phyloP scores from a whole-genome alignment of 1,140 invertebrate species.

The Trichomalopsis sarcophagae region DNA sequence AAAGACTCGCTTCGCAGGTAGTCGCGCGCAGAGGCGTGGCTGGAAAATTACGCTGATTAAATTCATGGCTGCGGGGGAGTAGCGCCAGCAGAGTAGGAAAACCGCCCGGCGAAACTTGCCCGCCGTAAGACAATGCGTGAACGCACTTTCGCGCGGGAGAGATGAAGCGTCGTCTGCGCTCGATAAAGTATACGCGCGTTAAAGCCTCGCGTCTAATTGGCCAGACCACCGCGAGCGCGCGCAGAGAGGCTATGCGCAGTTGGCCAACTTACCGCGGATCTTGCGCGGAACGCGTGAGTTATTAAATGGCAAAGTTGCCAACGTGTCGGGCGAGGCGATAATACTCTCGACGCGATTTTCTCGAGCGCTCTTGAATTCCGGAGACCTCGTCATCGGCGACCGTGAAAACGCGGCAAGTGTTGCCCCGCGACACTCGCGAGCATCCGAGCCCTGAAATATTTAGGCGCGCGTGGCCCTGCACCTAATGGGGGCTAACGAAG shows the following conservation, averaged over 20 bases:
- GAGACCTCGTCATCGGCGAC: background rate
- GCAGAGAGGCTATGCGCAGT: background rate
- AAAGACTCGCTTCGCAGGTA: conserved; percentile 5
- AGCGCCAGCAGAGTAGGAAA: conserved; percentile 4
- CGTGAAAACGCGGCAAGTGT: conserved; percentile 36
- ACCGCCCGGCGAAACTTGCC: conserved; percentile 55
- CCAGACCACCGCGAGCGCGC: conserved; percentile 14
- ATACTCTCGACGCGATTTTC: background rate
- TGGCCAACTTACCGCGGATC: conserved; percentile 29
- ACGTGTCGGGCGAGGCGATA: conserved; percentile 23
- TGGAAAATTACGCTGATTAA: conserved; percentile 69
- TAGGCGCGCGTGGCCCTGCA: conserved; percentile 52
- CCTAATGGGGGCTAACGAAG: conserved; percentile 61
- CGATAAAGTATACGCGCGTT: conserved; percentile 51
- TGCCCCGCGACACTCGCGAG: too few species aligned
- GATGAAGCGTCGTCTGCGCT: conserved; percentile 24
- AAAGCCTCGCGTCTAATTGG: conserved; percentile 59
- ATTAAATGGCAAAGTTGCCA: background rate
- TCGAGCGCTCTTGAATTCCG: background rate
- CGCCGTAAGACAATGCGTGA: conserved; percentile 62
- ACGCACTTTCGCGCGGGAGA: background rate
- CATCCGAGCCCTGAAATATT: conserved; percentile 59
- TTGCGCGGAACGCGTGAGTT: conserved; percentile 31
- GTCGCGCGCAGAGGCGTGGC: conserved; percentile 58
- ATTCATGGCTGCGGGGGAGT: conserved; percentile 58